These are phyloP conservation scores for Cryptotis parvus DNA, from an alignment of 2,113 vertebrate genomes.

Conservation along the genomic window DNA sequence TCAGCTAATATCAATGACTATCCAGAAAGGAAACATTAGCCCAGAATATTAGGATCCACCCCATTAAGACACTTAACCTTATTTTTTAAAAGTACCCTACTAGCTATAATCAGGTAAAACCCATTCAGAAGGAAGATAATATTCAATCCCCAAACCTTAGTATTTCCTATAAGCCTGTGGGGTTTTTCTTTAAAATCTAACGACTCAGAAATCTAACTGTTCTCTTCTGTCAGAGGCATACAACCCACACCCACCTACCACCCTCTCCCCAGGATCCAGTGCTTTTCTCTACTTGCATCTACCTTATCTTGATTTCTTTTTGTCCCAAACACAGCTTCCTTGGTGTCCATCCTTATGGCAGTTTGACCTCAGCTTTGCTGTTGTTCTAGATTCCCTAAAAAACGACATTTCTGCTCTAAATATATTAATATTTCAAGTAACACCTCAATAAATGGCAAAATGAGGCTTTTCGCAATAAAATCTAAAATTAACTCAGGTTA, in stretches of 20 bases:
- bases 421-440: slow-evolving; percentile 77
- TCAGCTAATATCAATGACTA: slow-evolving; percentile 27
- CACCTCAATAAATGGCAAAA: slow-evolving; percentile 74
- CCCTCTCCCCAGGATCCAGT: slow-evolving; percentile 40
- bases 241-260: slow-evolving; percentile 62
- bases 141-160: slow-evolving; percentile 54
- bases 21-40: slow-evolving; percentile 21
- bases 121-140: background rate
- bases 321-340: slow-evolving; percentile 81
- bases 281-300: slow-evolving; percentile 74
- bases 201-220: slow-evolving; percentile 54
- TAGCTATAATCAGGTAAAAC: slow-evolving; percentile 57
- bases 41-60: slow-evolving; percentile 68
- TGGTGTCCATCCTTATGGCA: slow-evolving; percentile 79
- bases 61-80: slow-evolving; percentile 51
- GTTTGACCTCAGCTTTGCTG: slow-evolving; percentile 85
- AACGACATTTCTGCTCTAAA: slow-evolving; percentile 82
- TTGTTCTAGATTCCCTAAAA: slow-evolving; percentile 83
- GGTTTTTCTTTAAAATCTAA: slow-evolving; percentile 39
- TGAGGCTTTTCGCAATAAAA: slow-evolving; percentile 51
- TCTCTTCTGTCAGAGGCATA: slow-evolving; percentile 64
- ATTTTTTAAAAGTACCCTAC: slow-evolving; percentile 4
- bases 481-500: slow-evolving; percentile 69
- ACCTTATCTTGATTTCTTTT: slow-evolving; percentile 80
- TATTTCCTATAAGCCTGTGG: slow-evolving; percentile 22